These are phyloP conservation scores for Pterostichus niger DNA, from an alignment of 2,888 invertebrate genomes.

Conservation along the genomic window DNA sequence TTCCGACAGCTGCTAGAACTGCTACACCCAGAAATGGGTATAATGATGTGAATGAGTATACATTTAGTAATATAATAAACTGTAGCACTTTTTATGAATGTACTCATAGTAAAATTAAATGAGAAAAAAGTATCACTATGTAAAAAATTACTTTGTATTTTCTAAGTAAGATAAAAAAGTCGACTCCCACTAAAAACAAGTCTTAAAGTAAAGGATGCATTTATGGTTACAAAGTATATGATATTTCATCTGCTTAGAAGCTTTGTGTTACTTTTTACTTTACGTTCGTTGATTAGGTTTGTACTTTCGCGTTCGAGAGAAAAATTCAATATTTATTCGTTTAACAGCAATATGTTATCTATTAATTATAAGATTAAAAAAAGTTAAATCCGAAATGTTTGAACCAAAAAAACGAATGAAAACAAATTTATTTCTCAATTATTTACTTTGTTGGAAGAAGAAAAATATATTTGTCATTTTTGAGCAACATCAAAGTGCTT, in stretches of 20 bases:
- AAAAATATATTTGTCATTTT: conserved; percentile 2
- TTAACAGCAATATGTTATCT: background rate
- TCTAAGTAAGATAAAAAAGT: background rate
- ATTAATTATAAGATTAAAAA: background rate
- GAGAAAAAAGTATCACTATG: conserved; percentile 1
- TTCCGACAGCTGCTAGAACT: no score
- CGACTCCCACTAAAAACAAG: background rate
- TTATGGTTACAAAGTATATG: conserved; percentile 5
- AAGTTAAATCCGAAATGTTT: no score
- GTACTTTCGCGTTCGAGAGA: no score
- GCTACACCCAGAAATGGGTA: no score
- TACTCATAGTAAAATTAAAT: background rate
- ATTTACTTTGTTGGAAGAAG: background rate
- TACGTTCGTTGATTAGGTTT: no score
- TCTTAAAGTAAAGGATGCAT: background rate
- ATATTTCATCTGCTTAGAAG: conserved; percentile 15
- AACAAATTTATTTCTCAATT: background rate
- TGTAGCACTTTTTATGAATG: no score
- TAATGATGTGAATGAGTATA: no score
- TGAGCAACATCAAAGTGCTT: background rate
- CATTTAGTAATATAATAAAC: no score
- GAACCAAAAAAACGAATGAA: no score
- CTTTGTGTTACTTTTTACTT: background rate
- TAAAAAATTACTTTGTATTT: background rate
- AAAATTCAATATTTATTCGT: background rate